phyloP scores from a whole-genome alignment of 2,888 invertebrate species.

The Leistus spinibarbis region DNA sequence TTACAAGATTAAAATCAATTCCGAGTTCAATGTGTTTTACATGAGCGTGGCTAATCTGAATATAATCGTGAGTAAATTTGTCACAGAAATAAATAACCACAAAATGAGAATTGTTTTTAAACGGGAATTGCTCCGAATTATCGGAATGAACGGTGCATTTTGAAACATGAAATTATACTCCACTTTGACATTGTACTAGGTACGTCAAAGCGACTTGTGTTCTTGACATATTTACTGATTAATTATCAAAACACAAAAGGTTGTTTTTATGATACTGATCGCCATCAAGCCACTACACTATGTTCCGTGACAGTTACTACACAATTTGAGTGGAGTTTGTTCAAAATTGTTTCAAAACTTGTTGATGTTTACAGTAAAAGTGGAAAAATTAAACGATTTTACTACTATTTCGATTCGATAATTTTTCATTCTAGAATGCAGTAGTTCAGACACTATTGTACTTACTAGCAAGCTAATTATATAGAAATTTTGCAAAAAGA shows the following conservation, averaged over 20 bases:
- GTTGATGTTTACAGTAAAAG: not conserved
- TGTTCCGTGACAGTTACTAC: conserved; percentile 18
- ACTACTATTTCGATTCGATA: not conserved
- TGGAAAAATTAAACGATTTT: not conserved
- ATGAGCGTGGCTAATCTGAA: not conserved
- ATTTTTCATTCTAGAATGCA: no score
- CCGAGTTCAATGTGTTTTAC: not conserved
- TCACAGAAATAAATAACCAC: not conserved
- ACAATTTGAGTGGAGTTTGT: not conserved
- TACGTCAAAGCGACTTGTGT: conserved; percentile 5
- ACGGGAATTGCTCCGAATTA: not conserved
- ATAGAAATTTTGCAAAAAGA: not conserved
- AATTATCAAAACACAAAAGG: conserved; percentile 31
- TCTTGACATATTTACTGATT: conserved; percentile 33
- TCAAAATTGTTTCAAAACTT: not conserved
- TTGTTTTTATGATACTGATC: conserved; percentile 25
- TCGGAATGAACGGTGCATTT: not conserved
- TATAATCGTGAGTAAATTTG: not conserved
- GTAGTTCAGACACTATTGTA: no score
- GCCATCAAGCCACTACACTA: conserved; percentile 1
- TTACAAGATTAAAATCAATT: no score
- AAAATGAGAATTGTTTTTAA: not conserved
- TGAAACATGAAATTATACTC: not conserved
- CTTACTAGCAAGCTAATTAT: no score
- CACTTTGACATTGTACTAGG: not conserved